Evolutionary conservation across 1,140 invertebrate genomes (phyloP), one percentile per base, ranked within the genome.

Genomic region (Drepana arcuata): DNA sequence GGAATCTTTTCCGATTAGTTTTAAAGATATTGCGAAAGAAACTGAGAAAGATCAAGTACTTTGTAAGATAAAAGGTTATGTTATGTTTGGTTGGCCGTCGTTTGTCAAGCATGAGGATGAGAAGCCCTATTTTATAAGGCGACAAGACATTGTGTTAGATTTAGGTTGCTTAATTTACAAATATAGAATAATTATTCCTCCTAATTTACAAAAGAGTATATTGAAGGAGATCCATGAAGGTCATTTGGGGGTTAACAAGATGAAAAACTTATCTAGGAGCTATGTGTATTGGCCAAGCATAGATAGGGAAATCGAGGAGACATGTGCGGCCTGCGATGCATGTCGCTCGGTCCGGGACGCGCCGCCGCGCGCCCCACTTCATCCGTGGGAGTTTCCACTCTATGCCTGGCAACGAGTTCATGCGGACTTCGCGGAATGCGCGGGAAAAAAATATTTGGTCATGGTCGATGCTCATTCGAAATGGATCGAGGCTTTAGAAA

Each of bases 31-130:
- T n/a, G n/a, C n/a, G n/a, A n/a, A n/a, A n/a, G n/a, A n/a, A n/a
- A n/a, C n/a, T n/a, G n/a, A 14, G 16, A 14, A 16, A 27, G 5
- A 29, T 21, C 5, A 18, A 67, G 37, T 41, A 79, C 2, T 86
- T n/a, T 7, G 53, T 42, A 18, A 4, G 49, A 13, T 58, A 27
- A 23, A 43, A 52, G 7, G 47, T 43, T 39, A 44, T 53, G 27
- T 41, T 45, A 0, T 16, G 43, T 12, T 47, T 48, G 23, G 46
- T 58, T 58, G 16, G 18, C 14, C 28, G 18, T 21, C 18, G 4
- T 5, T 21, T 4, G 9, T 9, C 9, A 5, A 9, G 4, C 9
- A 9, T 21, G 18, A 21, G 4, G 18, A 21, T 5, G 18, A 21
- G 18, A 21, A 21, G 9, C 18, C 18, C 4, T 21, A 21, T 21